Evolutionary conservation across 2,113 vertebrate genomes (phyloP).

Genomic region (Henicopernis longicauda): DNA sequence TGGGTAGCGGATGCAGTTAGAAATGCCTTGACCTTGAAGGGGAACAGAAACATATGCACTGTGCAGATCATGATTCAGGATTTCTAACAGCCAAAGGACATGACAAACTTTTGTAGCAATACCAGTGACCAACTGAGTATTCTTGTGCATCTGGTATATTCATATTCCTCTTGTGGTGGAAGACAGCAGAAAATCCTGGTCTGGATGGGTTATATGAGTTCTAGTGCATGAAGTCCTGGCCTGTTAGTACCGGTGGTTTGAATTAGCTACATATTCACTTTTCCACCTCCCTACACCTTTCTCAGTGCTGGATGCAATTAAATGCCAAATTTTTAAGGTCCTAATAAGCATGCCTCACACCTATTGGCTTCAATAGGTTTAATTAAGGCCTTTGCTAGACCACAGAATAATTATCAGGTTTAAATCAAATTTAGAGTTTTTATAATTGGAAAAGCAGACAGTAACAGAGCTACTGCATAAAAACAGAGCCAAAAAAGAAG

Average conservation of each 20-base stretch:
- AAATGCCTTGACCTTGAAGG: background rate
- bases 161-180: background rate
- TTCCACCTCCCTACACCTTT: background rate
- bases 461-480: background rate
- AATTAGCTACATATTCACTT: background rate
- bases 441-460: background rate
- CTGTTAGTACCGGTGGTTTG: background rate
- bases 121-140: background rate
- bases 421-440: conserved; percentile 3
- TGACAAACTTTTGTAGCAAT: background rate
- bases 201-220: background rate
- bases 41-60: background rate
- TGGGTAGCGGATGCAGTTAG: background rate
- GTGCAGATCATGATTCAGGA: background rate
- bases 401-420: background rate
- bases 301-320: background rate
- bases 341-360: background rate
- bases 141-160: background rate
- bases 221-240: background rate
- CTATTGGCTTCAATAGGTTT: background rate
- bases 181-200: background rate
- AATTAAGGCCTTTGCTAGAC: background rate
- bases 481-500: background rate
- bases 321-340: background rate
- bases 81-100: conserved; percentile 5